Conservation (phyloP, 2,888 invertebrate species). For the Cryptocephalus moraei region DNA sequence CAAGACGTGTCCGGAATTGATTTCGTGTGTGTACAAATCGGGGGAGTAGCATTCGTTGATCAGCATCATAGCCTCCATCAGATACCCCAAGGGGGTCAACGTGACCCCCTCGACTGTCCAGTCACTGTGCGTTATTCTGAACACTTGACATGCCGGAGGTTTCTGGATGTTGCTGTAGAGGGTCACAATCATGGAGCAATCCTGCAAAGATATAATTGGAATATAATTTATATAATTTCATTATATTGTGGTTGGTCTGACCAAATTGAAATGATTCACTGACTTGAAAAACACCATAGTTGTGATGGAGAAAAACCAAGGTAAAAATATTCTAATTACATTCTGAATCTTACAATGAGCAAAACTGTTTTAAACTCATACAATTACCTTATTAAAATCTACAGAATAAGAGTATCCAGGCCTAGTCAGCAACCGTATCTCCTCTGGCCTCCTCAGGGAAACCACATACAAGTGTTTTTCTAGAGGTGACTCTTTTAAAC, state of each 20-base stretch:
- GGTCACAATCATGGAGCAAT: slow-evolving; percentile 70
- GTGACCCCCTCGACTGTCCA: slow-evolving; percentile 59
- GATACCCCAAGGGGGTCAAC: slow-evolving; percentile 58
- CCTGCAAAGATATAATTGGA: slow-evolving; percentile 45
- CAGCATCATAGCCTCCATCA: slow-evolving; percentile 48
- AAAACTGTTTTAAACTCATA: no score
- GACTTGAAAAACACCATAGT: no score
- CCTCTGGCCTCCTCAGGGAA: slow-evolving; percentile 58
- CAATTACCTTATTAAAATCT: slow-evolving; percentile 61
- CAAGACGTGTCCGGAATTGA: slow-evolving; percentile 55
- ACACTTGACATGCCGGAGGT: slow-evolving; percentile 69
- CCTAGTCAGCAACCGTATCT: slow-evolving; percentile 66
- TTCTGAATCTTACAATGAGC: no score
- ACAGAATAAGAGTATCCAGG: slow-evolving; percentile 79
- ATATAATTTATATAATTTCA: no score
- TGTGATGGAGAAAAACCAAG: no score
- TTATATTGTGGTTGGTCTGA: no score
- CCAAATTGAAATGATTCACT: no score
- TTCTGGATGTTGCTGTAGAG: slow-evolving; percentile 76
- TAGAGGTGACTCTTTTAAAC: slow-evolving; percentile 78
- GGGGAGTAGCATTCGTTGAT: slow-evolving; percentile 55
- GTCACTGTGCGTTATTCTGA: slow-evolving; percentile 56
- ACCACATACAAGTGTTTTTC: slow-evolving; percentile 90
- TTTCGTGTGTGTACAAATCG: slow-evolving; percentile 59
- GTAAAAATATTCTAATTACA: no score